These are phyloP conservation scores for Vulpes ferrilata DNA, from an alignment of 2,113 vertebrate genomes.

Conservation along the genomic window DNA sequence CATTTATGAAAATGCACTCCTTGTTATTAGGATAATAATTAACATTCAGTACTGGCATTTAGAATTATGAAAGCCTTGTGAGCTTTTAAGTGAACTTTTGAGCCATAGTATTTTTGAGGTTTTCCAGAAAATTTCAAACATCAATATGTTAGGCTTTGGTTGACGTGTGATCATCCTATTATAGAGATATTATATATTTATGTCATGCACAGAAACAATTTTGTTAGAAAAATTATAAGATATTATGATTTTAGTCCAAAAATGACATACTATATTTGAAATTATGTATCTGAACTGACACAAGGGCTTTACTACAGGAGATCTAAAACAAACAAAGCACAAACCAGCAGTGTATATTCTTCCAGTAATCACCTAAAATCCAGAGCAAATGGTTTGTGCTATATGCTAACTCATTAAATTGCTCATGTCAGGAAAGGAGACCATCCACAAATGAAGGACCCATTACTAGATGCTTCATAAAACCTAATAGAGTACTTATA, in stretches of 20 bases:
- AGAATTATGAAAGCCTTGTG: neutral
- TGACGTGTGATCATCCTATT: neutral
- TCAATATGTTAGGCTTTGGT: neutral
- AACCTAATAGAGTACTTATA: neutral
- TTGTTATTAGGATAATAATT: constrained; percentile 1
- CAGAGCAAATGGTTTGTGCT: neutral
- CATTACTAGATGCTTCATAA: constrained; percentile 22
- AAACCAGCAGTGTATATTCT: neutral
- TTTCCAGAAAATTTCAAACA: constrained; percentile 30
- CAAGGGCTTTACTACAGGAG: neutral
- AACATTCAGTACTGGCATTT: neutral
- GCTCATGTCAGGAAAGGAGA: neutral
- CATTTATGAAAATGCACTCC: neutral
- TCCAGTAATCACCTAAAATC: neutral
- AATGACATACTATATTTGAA: constrained; percentile 8
- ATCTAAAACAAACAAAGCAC: neutral
- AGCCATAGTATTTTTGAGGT: neutral
- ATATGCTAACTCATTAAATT: neutral
- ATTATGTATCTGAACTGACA: neutral
- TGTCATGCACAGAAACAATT: constrained; percentile 8
- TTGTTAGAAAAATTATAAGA: neutral
- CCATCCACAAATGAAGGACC: neutral
- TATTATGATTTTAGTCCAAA: neutral
- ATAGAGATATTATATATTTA: neutral
- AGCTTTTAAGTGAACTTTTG: neutral